Percentiles rank a stretch among this genome's conserved stretches.
These are phyloP conservation scores for Telmatherina bonti DNA, from an alignment of 2,797 vertebrate species.

Conservation along the genomic window DNA sequence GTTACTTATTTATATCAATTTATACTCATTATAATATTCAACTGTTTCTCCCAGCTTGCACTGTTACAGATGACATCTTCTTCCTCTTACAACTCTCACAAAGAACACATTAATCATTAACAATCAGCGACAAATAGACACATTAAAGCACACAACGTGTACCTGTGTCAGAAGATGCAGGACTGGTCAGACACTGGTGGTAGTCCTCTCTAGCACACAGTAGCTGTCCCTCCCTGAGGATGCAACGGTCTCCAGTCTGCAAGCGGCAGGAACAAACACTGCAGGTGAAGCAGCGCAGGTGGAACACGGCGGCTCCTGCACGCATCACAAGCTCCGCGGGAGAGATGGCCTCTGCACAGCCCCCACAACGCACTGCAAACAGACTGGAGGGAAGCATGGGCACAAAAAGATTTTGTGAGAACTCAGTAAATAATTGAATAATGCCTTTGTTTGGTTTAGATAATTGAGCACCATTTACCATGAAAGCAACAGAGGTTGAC, in stretches of 20 bases:
- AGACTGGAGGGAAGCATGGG: slow-evolving; percentile 78
- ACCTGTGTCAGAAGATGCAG: slow-evolving; percentile 91
- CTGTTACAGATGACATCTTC: background rate
- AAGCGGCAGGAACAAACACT: slow-evolving; percentile 92
- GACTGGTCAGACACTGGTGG: slow-evolving; percentile 89
- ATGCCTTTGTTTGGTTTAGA: slow-evolving; percentile 52
- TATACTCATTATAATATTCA: background rate
- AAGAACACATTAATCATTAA: background rate
- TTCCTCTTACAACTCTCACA: too few species aligned
- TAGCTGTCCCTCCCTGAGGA: slow-evolving; percentile 92
- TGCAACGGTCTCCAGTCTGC: slow-evolving; percentile 93
- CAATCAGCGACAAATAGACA: slow-evolving; percentile 4
- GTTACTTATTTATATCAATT: too few species aligned
- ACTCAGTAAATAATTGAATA: slow-evolving; percentile 36
- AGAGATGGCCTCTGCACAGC: slow-evolving; percentile 88
- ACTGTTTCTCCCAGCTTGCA: background rate
- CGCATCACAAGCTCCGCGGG: slow-evolving; percentile 95
- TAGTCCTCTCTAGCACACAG: slow-evolving; percentile 93
- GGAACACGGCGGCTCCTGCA: slow-evolving; percentile 91
- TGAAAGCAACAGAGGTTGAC: too few species aligned
- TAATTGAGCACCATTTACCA: slow-evolving; percentile 38
- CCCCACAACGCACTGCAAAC: slow-evolving; percentile 90
- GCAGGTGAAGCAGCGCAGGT: slow-evolving; percentile 96
- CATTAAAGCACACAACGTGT: slow-evolving; percentile 25
- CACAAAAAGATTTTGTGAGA: slow-evolving; percentile 15